These are phyloP conservation scores for Alces alces DNA, from an alignment of 2,113 vertebrate genomes.

Conservation along the genomic window DNA sequence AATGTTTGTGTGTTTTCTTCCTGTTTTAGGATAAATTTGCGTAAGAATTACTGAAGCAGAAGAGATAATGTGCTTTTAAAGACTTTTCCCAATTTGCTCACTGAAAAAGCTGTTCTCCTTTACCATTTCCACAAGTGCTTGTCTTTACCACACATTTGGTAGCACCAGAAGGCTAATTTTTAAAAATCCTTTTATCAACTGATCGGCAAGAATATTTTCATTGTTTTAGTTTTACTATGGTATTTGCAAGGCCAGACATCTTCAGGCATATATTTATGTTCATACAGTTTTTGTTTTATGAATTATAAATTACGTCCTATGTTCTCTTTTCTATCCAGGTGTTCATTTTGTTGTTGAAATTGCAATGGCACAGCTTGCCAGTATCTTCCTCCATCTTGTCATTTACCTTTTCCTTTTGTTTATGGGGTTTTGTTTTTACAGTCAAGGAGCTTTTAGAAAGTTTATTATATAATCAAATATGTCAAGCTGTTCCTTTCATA, in stretches of 20 bases:
- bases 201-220: background rate
- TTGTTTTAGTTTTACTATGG: conserved; percentile 7
- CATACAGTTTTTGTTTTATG: background rate
- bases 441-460: background rate
- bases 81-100: background rate
- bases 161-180: background rate
- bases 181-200: background rate
- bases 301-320: background rate
- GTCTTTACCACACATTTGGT: background rate
- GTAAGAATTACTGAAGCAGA: background rate
- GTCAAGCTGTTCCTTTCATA: background rate
- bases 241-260: background rate
- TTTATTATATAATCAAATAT: background rate
- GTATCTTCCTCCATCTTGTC: background rate
- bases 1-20: background rate
- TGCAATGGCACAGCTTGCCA: background rate
- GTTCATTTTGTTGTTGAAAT: background rate
- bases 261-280: background rate
- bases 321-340: background rate
- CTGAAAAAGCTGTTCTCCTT: background rate
- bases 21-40: background rate
- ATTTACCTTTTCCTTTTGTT: background rate
- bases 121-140: background rate
- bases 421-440: conserved; percentile 3
- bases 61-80: background rate